Evolutionary conservation across 1,140 invertebrate genomes (phyloP), one percentile per base, ranked within the genome.

Genomic region (Tetranychus urticae): DNA sequence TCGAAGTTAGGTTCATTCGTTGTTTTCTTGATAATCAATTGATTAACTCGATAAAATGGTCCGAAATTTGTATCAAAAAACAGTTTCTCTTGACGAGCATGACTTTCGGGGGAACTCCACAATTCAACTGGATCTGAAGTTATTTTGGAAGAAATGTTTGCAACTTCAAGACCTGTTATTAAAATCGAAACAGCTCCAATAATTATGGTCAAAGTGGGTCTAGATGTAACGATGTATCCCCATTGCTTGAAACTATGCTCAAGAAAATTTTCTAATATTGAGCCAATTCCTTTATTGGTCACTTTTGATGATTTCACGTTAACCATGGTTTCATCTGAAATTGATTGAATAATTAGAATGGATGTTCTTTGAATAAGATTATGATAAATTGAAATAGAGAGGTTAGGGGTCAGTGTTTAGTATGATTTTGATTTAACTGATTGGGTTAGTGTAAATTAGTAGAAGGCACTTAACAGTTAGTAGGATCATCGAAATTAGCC

Each of bases 61-160:
- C 62, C 79, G 71, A 96, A 94, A 66, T 90, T 82, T 2, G 79
- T 78, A 71, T 98, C 90, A 71, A 88, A 99, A 73, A 83, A 97
- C 62, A 87, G 78, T 61, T 83, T 81, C 73, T 98, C 89, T 7
- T 82, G 67, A 6, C 93, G 77, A 1, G 90, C 88, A 45, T 82
- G 77, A 1, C 87, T 92, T 45, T 75, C 74, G 0, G 90, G 84
- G 0, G 91, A 81, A 0, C 92, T 91, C 96, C 96, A 99, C 34
- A 99, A 74, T 72, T 97, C 82, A 0, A 98, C 91, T 0, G 94
- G 94, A 77, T 98, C 83, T 0, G 89, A 96, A 3, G 86, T 93
- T 1, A 92, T 74, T 58, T 78, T 70, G 10, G 5, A 5, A 42
- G 5, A 10, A 47, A 88, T 80, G 58, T 68, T 84, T 76, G 62